These are phyloP conservation scores for Fragariocoptes setiger DNA, from an alignment of 1,140 invertebrate genomes.

Conservation along the genomic window DNA sequence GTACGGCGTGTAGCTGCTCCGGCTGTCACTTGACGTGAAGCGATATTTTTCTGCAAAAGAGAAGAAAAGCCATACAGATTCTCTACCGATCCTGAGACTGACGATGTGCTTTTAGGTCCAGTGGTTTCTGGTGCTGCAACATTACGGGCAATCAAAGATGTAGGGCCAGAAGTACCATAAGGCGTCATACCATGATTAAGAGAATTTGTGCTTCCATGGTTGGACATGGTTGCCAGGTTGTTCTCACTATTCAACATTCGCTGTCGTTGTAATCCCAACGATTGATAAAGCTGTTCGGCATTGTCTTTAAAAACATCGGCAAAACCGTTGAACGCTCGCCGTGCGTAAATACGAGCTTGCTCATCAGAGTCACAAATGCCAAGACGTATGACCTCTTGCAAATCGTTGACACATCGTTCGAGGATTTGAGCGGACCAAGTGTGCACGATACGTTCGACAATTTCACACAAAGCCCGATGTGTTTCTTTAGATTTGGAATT, in stretches of 20 bases:
- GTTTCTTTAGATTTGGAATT: slow-evolving; percentile 69
- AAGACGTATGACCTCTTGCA: slow-evolving; percentile 55
- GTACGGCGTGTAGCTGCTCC: too few species aligned
- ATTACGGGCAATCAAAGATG: too few species aligned
- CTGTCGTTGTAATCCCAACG: slow-evolving; percentile 50
- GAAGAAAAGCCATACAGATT: too few species aligned
- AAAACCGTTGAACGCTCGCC: slow-evolving; percentile 53
- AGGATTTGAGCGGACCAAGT: slow-evolving; percentile 47
- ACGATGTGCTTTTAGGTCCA: too few species aligned
- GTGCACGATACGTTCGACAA: slow-evolving; percentile 45
- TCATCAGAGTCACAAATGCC: slow-evolving; percentile 69
- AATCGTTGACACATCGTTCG: slow-evolving; percentile 38
- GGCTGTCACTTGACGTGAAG: too few species aligned
- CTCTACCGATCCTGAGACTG: too few species aligned
- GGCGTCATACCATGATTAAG: too few species aligned
- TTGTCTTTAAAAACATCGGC: slow-evolving; percentile 59
- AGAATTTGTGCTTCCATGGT: slow-evolving; percentile 19
- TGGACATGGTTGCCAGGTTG: slow-evolving; percentile 16
- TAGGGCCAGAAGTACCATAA: too few species aligned
- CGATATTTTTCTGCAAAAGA: too few species aligned
- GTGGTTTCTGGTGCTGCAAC: too few species aligned
- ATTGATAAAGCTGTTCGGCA: slow-evolving; percentile 46
- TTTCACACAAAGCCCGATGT: slow-evolving; percentile 36
- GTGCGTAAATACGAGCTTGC: slow-evolving; percentile 30
- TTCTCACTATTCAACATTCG: slow-evolving; percentile 35